Evolutionary conservation across 2,888 invertebrate genomes (phyloP), one percentile per base, ranked within the genome.

Genomic region (Leptarthrus brevirostris): DNA sequence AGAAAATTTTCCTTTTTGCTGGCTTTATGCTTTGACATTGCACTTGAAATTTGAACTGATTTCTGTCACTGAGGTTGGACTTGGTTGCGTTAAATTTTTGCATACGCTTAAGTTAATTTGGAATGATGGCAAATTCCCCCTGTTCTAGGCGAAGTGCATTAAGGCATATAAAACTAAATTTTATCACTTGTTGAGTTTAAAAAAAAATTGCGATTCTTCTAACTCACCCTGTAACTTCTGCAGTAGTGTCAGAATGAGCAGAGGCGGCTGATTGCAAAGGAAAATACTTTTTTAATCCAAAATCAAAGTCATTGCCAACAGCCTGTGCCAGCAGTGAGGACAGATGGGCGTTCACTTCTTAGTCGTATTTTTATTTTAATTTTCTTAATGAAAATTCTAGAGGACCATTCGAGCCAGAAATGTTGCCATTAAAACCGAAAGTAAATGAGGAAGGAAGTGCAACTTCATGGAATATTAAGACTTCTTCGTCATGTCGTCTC

Each of bases 381-480:
- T 56, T 56, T 56, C 56, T 30, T 30, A 30, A 56, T 56, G 56
- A 30, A 56, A 56, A 56, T 56, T 56, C 34, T 56, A 30, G 56
- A 24, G 56, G 26, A 26, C 8, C 34, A 30, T 30, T 30, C 16
- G 30, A 24, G 16, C n/a, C 18, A 18, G 16, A 24, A 30, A 22
- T 56, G 56, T 10, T 30, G 30, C 30, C 30, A 56, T 56, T 56
- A 56, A 56, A 56, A 30, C 26, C 56, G 56, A 56, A 18, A 56
- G 30, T 30, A 56, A 56, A 56, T 56, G 56, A 56, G 56, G 56
- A 56, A 56, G 56, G 56, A 56, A 56, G 56, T 56, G 24, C 24
- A 56, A 34, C 56, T 56, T 56, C 26, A 56, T 30, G 14, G 30
- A 56, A 56, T 56, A 56, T 56, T 26, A 56, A 56, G 56, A 26